Evolutionary conservation across 2,797 vertebrate species (phyloP).

Genomic region (Eremophila alpestris): DNA sequence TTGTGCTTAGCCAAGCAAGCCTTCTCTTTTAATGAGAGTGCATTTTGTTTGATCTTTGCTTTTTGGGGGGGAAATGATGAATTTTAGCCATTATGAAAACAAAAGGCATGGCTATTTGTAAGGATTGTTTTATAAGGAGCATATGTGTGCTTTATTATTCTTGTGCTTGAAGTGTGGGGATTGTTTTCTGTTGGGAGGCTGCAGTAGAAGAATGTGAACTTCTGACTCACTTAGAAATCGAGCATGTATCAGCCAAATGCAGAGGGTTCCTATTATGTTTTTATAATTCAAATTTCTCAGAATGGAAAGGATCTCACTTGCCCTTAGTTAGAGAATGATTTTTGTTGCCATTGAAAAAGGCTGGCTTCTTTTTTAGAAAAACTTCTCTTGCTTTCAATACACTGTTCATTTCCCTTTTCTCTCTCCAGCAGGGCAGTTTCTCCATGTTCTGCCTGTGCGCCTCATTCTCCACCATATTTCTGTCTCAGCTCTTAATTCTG

Average conservation of each 20-base stretch:
- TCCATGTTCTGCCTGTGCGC: background rate
- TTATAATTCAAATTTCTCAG: slow-evolving; percentile 47
- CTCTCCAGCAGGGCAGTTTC: background rate
- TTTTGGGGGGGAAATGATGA: slow-evolving; percentile 27
- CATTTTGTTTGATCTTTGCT: slow-evolving; percentile 42
- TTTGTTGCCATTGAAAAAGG: slow-evolving; percentile 32
- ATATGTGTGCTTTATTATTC: slow-evolving; percentile 61
- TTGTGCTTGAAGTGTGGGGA: slow-evolving; percentile 44
- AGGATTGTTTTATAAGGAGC: slow-evolving; percentile 55
- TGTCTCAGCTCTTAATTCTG: background rate
- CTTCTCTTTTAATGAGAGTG: slow-evolving; percentile 14
- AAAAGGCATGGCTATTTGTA: slow-evolving; percentile 45
- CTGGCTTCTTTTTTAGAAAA: slow-evolving; percentile 11
- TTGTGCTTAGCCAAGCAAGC: background rate
- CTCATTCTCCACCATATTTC: background rate
- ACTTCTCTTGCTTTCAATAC: background rate
- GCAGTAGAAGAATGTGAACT: slow-evolving; percentile 58
- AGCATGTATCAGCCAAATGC: background rate
- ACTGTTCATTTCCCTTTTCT: background rate
- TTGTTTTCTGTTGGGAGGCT: slow-evolving; percentile 56
- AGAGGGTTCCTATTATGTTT: slow-evolving; percentile 51
- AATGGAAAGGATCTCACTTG: slow-evolving; percentile 28
- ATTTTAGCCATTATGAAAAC: slow-evolving; percentile 58
- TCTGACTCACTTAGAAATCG: slow-evolving; percentile 42
- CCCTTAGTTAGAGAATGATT: background rate